Conservation (phyloP, 1,140 invertebrate species). For the Drosophila takahashii region DNA sequence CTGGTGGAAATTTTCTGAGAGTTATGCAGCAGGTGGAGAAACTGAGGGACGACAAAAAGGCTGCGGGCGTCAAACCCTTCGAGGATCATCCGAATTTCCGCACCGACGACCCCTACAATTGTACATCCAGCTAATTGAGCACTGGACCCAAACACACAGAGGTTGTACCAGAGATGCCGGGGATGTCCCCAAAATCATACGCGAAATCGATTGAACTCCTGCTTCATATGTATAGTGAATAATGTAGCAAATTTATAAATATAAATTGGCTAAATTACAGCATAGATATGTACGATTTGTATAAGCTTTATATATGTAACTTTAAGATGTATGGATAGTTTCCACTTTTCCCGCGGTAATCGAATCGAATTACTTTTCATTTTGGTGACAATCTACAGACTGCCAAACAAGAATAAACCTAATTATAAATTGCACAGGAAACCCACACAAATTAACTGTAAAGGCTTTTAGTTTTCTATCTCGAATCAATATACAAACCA, state of each 20-base stretch:
- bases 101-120: slow-evolving; percentile 83
- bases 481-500: slow-evolving; percentile 9
- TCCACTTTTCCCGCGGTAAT: slow-evolving; percentile 15
- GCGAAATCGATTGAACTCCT: slow-evolving; percentile 35
- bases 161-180: slow-evolving; percentile 59
- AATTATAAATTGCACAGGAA: slow-evolving; percentile 39
- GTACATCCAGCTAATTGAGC: slow-evolving; percentile 83
- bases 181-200: slow-evolving; percentile 1
- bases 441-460: not conserved
- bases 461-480: not conserved
- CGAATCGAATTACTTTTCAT: slow-evolving; percentile 58
- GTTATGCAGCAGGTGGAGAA: slow-evolving; percentile 88
- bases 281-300: slow-evolving; percentile 54
- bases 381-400: slow-evolving; percentile 79
- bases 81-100: slow-evolving; percentile 84
- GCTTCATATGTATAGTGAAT: slow-evolving; percentile 24
- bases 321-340: slow-evolving; percentile 24
- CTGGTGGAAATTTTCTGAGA: slow-evolving; percentile 93
- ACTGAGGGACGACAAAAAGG: slow-evolving; percentile 75
- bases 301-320: slow-evolving; percentile 65
- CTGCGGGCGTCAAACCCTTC: slow-evolving; percentile 73
- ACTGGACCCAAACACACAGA: slow-evolving; percentile 38
- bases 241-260: slow-evolving; percentile 28
- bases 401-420: slow-evolving; percentile 46
- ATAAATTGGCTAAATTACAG: slow-evolving; percentile 28